Conservation (phyloP, 2,888 invertebrate species). For the Beris morrisii region DNA sequence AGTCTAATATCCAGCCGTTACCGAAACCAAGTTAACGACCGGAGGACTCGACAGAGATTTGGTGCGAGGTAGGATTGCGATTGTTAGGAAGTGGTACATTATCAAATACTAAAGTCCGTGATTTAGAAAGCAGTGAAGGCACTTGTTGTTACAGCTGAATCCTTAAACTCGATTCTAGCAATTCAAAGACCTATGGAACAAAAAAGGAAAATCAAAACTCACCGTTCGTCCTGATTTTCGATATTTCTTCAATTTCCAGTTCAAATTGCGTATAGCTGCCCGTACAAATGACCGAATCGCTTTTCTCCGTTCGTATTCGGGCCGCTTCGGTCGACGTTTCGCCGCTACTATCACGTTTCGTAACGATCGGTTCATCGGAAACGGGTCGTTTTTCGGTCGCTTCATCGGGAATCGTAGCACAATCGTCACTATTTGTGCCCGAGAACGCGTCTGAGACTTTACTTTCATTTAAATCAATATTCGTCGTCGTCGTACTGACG, state of each 20-base stretch:
- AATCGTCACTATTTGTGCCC: neutral
- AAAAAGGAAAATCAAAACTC: neutral
- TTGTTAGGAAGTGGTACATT: no score
- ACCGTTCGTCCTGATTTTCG: constrained; percentile 40
- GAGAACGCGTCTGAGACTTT: neutral
- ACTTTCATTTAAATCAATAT: no score
- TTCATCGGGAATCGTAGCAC: neutral
- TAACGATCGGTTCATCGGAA: constrained; percentile 33
- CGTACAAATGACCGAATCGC: constrained; percentile 40
- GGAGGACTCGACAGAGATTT: no score
- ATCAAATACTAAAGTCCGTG: no score
- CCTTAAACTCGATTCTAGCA: no score
- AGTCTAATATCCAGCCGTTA: no score
- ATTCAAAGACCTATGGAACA: neutral
- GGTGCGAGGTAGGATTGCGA: no score
- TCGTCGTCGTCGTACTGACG: no score
- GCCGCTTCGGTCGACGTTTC: constrained; percentile 33
- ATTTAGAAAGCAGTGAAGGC: no score
- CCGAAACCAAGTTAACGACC: no score
- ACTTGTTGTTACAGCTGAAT: no score
- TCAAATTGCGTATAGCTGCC: constrained; percentile 38
- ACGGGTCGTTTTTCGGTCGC: constrained; percentile 32
- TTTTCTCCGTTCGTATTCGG: constrained; percentile 36
- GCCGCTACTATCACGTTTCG: constrained; percentile 36
- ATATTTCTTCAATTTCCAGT: constrained; percentile 40